phyloP scores from a whole-genome alignment of 30 jellyfish, hydroid and myxozoan species.

The Turritopsis rubra region DNA sequence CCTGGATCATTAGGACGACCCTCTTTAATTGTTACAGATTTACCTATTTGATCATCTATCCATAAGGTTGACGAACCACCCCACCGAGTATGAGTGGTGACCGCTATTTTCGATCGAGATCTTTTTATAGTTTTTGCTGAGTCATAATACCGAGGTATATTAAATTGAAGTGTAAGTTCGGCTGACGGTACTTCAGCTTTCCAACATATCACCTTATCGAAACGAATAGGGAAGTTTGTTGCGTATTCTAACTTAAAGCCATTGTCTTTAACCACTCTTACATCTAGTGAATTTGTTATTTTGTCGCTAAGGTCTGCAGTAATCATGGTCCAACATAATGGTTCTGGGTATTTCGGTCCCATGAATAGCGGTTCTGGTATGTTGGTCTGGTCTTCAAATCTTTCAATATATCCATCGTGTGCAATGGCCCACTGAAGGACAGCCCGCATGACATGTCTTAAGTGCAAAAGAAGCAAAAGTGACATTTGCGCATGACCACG shows the following conservation, averaged over 20 bases:
- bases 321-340: conserved; percentile 94
- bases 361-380: conserved; percentile 88
- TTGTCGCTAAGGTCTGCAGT: conserved; percentile 79
- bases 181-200: conserved; percentile 80
- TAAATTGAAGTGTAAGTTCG: conserved; percentile 54
- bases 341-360: conserved; percentile 91
- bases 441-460: conserved; percentile 97
- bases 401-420: conserved; percentile 71
- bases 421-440: conserved; percentile 82
- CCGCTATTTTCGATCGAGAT: conserved; percentile 60
- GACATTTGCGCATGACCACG: conserved; percentile 98
- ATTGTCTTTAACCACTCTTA: conserved; percentile 46
- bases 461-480: conserved; percentile 64
- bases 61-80: conserved; percentile 92
- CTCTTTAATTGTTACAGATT: conserved; percentile 59
- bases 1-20: conserved; percentile 95
- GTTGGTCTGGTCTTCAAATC: conserved; percentile 42
- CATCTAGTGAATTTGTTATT: conserved; percentile 52
- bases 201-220: conserved; percentile 93
- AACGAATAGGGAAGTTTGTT: conserved; percentile 92
- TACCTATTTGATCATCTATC: conserved; percentile 74
- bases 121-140: conserved; percentile 10
- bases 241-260: conserved; percentile 96
- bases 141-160: conserved; percentile 33
- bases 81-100: conserved; percentile 93